These are phyloP conservation scores for Anguilla megastoma DNA, from an alignment of 2,797 vertebrate species.

Conservation along the genomic window DNA sequence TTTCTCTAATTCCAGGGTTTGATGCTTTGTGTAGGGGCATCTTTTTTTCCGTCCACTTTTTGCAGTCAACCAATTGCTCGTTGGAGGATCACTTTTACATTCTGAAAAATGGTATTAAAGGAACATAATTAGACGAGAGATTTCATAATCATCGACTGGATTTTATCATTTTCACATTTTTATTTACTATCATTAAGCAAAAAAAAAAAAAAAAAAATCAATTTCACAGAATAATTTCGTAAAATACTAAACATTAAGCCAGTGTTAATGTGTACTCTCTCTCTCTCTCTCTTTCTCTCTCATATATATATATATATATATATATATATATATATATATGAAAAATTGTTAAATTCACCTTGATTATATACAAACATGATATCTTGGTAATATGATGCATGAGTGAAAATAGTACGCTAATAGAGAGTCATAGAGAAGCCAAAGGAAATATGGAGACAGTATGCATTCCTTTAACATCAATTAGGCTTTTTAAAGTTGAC, in stretches of 20 bases:
- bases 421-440: background rate
- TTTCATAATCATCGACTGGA: background rate
- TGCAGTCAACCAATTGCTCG: constrained; percentile 98
- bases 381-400: background rate
- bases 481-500: no score
- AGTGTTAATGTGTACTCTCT: background rate
- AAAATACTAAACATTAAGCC: background rate
- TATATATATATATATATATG: background rate
- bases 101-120: constrained; percentile 70
- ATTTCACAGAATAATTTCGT: background rate
- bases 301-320: background rate
- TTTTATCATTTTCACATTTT: background rate
- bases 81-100: constrained; percentile 86
- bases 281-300: background rate
- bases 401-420: background rate
- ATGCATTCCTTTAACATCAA: background rate
- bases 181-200: constrained; percentile 28
- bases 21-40: constrained; percentile 98
- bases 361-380: background rate
- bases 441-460: background rate
- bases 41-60: constrained; percentile 99
- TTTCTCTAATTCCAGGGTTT: constrained; percentile 99
- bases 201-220: background rate
- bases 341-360: background rate
- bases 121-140: constrained; percentile 2